Conservation (phyloP, 2,797 vertebrate species). For the Coendou prehensilis region DNA sequence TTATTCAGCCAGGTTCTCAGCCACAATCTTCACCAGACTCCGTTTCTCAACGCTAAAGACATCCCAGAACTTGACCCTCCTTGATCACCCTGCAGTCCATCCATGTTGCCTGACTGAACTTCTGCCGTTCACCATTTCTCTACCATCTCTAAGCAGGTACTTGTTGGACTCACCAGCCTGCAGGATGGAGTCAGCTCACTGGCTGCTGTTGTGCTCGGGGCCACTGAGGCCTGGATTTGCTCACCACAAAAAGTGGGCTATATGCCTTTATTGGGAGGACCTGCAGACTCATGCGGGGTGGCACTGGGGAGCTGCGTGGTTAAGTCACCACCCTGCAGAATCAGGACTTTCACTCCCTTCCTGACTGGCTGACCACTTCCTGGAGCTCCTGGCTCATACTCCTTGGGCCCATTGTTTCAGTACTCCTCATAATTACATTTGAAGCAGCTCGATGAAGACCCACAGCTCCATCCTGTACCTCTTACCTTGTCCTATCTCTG, state of each 20-base stretch:
- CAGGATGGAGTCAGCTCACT: background rate
- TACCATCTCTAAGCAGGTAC: background rate
- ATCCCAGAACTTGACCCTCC: background rate
- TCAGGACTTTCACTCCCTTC: background rate
- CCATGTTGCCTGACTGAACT: background rate
- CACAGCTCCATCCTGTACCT: background rate
- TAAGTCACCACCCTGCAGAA: background rate
- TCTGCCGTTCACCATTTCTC: background rate
- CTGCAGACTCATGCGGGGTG: background rate
- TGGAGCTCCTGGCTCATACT: background rate
- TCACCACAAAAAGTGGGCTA: background rate
- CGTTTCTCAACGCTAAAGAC: background rate
- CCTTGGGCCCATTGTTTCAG: background rate
- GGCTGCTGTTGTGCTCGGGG: background rate
- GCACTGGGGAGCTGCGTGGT: background rate
- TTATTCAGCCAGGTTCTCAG: background rate
- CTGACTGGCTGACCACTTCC: background rate
- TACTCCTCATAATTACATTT: background rate
- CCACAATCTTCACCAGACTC: background rate
- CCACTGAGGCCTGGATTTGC: background rate
- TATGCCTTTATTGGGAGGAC: background rate
- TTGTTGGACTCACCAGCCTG: background rate
- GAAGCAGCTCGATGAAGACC: background rate
- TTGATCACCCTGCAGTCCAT: background rate
- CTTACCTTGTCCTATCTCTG: background rate